These are phyloP conservation scores for Scaptomyza cyrtandrae DNA, from an alignment of 2,888 invertebrate genomes.

Conservation along the genomic window DNA sequence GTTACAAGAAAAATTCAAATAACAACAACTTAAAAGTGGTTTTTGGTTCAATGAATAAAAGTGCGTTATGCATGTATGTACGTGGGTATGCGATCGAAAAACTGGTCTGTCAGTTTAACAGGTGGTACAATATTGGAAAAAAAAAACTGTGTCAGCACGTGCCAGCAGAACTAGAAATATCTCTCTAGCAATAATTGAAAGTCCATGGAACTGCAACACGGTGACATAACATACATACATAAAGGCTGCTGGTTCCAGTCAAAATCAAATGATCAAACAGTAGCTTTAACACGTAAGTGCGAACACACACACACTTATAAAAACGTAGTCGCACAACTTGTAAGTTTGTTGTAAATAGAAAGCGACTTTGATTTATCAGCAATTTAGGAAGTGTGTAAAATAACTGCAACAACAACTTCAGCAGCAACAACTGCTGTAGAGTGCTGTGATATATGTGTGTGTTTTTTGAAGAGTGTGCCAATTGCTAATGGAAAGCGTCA, in stretches of 20 bases:
- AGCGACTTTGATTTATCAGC: constrained; percentile 69
- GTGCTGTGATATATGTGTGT: constrained; percentile 16
- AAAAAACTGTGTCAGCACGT: constrained; percentile 38
- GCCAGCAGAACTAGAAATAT: constrained; percentile 30
- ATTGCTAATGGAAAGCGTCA: constrained; percentile 60
- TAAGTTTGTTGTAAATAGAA: constrained; percentile 59
- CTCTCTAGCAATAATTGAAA: constrained; percentile 37
- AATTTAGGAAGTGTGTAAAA: constrained; percentile 67
- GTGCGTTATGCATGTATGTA: neutral
- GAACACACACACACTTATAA: constrained; percentile 1
- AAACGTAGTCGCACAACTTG: constrained; percentile 24
- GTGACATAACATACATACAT: constrained; percentile 38
- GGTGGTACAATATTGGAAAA: constrained; percentile 39
- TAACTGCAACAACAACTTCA: constrained; percentile 40
- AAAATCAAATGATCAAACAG: constrained; percentile 2
- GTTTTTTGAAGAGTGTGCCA: constrained; percentile 55
- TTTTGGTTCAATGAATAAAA: constrained; percentile 5
- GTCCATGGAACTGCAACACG: constrained; percentile 42
- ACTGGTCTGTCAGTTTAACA: constrained; percentile 38
- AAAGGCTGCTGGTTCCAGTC: neutral
- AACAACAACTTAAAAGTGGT: neutral
- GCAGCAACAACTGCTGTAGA: constrained; percentile 26
- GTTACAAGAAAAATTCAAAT: neutral
- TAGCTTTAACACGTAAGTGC: constrained; percentile 17
- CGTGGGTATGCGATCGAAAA: neutral